Evolutionary conservation across 2,888 invertebrate species (phyloP).

Genomic region (Epistrophella euchroma): DNA sequence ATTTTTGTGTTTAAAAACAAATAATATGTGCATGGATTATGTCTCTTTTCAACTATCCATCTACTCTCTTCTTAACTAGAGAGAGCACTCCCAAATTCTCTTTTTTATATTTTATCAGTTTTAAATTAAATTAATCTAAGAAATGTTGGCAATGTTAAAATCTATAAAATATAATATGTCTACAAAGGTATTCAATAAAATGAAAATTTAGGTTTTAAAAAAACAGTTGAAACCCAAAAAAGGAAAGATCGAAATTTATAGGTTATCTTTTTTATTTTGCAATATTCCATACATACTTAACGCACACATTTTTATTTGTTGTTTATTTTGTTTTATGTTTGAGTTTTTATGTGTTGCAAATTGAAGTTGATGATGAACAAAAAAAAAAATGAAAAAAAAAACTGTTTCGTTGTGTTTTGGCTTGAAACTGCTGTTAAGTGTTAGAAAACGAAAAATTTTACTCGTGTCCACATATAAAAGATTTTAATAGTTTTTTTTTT

Average conservation of each 20-base stretch:
- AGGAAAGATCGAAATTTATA: neutral
- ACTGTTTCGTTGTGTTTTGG: constrained; percentile 74
- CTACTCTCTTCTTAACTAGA: too few species aligned
- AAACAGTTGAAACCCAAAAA: too few species aligned
- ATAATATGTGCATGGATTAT: too few species aligned
- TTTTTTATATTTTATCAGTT: too few species aligned
- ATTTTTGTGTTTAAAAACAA: too few species aligned
- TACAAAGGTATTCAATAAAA: too few species aligned
- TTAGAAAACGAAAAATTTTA: constrained; percentile 46
- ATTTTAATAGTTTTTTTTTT: neutral
- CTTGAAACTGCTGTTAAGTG: constrained; percentile 74
- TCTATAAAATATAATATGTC: too few species aligned
- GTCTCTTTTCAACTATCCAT: too few species aligned
- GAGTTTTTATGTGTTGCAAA: constrained; percentile 55
- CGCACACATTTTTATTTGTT: constrained; percentile 45
- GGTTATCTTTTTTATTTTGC: neutral
- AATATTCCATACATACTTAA: constrained; percentile 63
- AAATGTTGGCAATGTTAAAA: too few species aligned
- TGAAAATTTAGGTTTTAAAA: too few species aligned
- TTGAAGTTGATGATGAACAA: constrained; percentile 30
- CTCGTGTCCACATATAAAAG: constrained; percentile 15
- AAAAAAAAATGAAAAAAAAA: constrained; percentile 45
- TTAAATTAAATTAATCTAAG: too few species aligned
- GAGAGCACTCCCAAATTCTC: too few species aligned
- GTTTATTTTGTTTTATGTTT: constrained; percentile 19